phyloP scores from a whole-genome alignment of 2,113 vertebrate genomes.

The Psophia crepitans region DNA sequence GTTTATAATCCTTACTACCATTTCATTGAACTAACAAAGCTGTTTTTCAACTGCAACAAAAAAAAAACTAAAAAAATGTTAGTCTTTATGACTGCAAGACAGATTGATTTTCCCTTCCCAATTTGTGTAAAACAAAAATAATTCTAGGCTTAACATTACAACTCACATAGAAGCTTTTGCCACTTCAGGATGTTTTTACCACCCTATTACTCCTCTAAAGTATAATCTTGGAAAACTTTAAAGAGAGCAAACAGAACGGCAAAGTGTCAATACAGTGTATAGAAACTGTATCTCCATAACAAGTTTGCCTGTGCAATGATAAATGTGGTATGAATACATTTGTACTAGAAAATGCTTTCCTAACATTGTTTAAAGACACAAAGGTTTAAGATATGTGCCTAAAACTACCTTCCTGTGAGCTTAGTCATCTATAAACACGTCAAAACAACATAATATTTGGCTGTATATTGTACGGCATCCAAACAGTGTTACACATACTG shows the following conservation, averaged over 20 bases:
- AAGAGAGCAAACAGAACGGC: neutral
- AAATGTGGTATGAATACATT: neutral
- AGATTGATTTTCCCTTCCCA: neutral
- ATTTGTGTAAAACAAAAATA: neutral
- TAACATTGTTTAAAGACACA: neutral
- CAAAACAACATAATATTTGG: neutral
- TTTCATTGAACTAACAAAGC: neutral
- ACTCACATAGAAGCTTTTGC: neutral
- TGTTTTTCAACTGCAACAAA: neutral
- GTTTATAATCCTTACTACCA: neutral
- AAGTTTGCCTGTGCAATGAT: neutral
- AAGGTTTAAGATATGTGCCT: neutral
- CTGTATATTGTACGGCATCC: neutral
- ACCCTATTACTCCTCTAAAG: neutral
- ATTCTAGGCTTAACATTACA: neutral
- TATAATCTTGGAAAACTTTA: neutral
- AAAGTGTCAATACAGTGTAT: fast-evolving
- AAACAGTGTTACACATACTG: neutral
- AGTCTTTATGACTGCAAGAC: neutral
- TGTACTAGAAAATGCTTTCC: neutral
- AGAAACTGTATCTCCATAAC: neutral
- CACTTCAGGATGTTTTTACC: neutral
- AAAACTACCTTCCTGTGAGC: neutral
- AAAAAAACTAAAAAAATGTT: neutral
- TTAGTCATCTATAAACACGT: neutral